phyloP scores from a whole-genome alignment of 2,113 vertebrate genomes.

The Rhombomys opimus region DNA sequence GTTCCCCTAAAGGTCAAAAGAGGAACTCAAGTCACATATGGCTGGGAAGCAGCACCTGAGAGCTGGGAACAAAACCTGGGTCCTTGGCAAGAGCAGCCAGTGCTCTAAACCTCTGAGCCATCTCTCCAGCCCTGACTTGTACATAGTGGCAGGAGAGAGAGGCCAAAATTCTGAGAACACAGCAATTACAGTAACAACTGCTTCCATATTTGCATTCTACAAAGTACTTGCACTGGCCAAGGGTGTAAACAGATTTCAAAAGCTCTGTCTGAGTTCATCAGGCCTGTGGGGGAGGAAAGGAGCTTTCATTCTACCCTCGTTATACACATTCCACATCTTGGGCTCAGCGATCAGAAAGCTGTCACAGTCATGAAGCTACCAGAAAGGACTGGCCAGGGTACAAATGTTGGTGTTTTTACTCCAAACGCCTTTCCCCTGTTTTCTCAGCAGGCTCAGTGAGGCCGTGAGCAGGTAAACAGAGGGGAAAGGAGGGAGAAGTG shows the following conservation, averaged over 20 bases:
- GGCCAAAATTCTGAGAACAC: background rate
- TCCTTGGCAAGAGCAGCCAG: background rate
- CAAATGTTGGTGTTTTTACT: background rate
- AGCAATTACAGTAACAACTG: background rate
- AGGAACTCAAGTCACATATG: too few relatives aligned
- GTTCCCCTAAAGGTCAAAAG: background rate
- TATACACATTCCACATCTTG: background rate
- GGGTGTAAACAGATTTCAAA: background rate
- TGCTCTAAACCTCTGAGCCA: background rate
- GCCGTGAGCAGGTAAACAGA: background rate
- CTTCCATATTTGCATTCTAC: background rate
- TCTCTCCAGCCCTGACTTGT: background rate
- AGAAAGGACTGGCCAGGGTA: background rate
- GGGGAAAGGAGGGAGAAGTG: background rate
- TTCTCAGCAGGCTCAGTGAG: background rate
- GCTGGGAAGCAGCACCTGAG: background rate
- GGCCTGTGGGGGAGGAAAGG: background rate
- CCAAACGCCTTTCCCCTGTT: too few relatives aligned
- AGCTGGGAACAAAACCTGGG: background rate
- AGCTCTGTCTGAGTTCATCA: background rate
- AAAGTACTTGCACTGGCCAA: background rate
- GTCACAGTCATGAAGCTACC: background rate
- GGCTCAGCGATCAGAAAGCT: background rate
- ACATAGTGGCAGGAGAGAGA: background rate
- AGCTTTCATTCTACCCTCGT: background rate